Evolutionary conservation across 1,140 invertebrate species (phyloP).

Genomic region (Brachionus plicatilis): DNA sequence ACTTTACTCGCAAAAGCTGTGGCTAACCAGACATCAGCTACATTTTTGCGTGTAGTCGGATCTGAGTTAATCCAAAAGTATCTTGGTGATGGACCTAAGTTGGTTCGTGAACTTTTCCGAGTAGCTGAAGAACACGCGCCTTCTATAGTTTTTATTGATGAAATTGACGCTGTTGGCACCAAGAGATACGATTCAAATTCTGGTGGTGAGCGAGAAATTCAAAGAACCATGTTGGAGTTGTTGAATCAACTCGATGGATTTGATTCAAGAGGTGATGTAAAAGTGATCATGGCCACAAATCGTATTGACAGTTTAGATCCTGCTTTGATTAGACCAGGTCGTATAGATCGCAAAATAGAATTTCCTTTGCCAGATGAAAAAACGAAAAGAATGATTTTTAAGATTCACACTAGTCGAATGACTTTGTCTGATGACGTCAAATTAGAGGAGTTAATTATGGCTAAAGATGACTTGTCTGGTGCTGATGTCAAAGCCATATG

Average conservation of each 20-base stretch:
- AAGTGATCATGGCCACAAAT: constrained; percentile 98
- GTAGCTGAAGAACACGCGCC: constrained; percentile 99
- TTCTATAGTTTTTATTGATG: constrained; percentile 99
- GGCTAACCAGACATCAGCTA: constrained; percentile 98
- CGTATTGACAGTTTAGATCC: constrained; percentile 98
- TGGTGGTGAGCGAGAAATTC: constrained; percentile 97
- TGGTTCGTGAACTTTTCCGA: constrained; percentile 92
- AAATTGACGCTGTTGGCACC: constrained; percentile 99
- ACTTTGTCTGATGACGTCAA: constrained; percentile 94
- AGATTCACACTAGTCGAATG: constrained; percentile 96
- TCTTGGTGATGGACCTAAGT: constrained; percentile 95
- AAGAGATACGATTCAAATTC: constrained; percentile 99
- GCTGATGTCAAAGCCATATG: constrained; percentile 93
- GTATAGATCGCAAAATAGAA: constrained; percentile 98
- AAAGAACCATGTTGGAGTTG: constrained; percentile 97
- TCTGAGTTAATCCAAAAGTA: constrained; percentile 99
- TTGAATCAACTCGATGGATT: constrained; percentile 98
- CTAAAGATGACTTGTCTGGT: constrained; percentile 97
- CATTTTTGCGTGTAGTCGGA: constrained; percentile 94
- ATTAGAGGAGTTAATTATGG: constrained; percentile 93
- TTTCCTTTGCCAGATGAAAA: constrained; percentile 99
- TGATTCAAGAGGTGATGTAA: constrained; percentile 89
- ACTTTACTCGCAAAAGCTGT: constrained; percentile 97
- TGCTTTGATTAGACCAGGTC: constrained; percentile 91
- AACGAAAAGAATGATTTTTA: constrained; percentile 94